Evolutionary conservation across 2,888 invertebrate species (phyloP).

Genomic region (Apeira syringaria): DNA sequence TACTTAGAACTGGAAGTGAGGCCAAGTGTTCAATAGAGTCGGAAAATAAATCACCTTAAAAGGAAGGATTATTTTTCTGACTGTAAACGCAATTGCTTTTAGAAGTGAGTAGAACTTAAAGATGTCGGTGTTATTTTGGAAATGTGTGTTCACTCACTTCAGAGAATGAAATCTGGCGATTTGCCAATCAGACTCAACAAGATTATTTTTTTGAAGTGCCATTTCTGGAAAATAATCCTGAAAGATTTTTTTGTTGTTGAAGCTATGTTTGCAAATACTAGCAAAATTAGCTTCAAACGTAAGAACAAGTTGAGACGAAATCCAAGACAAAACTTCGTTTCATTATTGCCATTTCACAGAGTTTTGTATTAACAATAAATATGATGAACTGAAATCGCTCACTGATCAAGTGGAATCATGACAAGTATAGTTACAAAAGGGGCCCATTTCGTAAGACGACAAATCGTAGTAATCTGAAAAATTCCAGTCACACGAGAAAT

Average conservation of each 20-base stretch:
- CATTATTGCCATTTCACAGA: background rate
- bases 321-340: conserved; percentile 39
- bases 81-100: conserved; percentile 1
- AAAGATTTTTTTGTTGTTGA: conserved; percentile 29
- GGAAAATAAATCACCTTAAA: conserved; percentile 1
- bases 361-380: no score
- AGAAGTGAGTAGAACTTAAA: conserved; percentile 2
- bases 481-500: no score
- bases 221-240: background rate
- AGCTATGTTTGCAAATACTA: conserved; percentile 44
- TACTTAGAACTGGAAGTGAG: conserved; percentile 50
- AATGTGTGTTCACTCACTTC: conserved; percentile 3
- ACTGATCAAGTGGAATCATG: no score
- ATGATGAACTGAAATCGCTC: no score
- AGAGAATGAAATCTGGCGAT: background rate
- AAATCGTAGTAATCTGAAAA: no score
- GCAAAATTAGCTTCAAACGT: conserved; percentile 46
- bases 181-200: no score
- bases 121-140: background rate
- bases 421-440: no score
- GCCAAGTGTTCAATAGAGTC: conserved; percentile 38
- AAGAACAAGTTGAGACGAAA: conserved; percentile 32
- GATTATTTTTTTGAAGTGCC: no score
- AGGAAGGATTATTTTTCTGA: conserved; percentile 5
- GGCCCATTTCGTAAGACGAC: no score